phyloP scores from a whole-genome alignment of 2,113 vertebrate species.

The Colistium nudipinnis region DNA sequence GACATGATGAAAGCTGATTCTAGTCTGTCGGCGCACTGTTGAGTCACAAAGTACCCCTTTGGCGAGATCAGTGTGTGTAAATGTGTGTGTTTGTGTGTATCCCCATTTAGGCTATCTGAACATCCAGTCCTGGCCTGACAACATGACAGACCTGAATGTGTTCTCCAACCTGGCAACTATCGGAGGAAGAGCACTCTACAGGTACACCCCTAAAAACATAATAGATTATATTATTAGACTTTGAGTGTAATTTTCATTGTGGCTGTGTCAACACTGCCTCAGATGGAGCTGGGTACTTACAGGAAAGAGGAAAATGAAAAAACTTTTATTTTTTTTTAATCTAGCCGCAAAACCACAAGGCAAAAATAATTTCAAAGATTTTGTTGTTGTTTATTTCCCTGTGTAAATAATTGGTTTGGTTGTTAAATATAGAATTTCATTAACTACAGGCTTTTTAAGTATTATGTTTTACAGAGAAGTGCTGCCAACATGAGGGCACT shows the following conservation, averaged over 20 bases:
- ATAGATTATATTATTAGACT: conserved; percentile 30
- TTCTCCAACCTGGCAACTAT: conserved; percentile 97
- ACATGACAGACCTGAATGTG: conserved; percentile 96
- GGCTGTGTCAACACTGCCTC: background rate
- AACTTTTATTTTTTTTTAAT: no score
- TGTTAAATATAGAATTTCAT: background rate
- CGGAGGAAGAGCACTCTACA: conserved; percentile 93
- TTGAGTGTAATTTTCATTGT: background rate
- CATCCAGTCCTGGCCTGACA: conserved; percentile 98
- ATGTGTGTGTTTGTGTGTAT: conserved; percentile 36
- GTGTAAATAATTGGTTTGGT: background rate
- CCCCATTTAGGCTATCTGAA: conserved; percentile 89
- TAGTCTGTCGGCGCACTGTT: conserved; percentile 9
- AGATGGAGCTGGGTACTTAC: background rate
- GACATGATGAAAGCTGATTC: conserved; percentile 39
- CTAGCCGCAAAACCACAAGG: no score
- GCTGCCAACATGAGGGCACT: no score
- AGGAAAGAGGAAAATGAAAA: background rate
- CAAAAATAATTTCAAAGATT: no score
- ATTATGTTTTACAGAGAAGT: no score
- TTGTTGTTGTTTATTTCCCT: no score
- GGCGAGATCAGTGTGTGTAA: conserved; percentile 30
- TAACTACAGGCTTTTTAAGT: no score
- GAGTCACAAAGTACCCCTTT: conserved; percentile 37
- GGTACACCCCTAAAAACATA: conserved; percentile 87